phyloP scores from a whole-genome alignment of 2,113 vertebrate species.

The Anarhynchus alexandrinus region DNA sequence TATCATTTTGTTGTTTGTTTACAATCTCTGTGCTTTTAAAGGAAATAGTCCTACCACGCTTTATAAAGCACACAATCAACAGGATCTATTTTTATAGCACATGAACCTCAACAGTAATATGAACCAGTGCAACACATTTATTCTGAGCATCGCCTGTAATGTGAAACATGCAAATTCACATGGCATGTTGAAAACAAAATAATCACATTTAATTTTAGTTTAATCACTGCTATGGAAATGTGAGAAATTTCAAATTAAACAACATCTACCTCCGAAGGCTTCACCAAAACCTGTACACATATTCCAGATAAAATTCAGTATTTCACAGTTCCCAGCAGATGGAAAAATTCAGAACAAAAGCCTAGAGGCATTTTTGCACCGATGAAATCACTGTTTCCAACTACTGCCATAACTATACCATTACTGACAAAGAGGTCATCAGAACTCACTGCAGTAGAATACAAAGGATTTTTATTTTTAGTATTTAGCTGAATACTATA shows the following conservation, averaged over 20 bases:
- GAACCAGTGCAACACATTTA: background rate
- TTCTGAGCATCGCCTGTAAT: conserved; percentile 25
- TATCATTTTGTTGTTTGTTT: background rate
- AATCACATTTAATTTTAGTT: background rate
- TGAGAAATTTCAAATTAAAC: conserved; percentile 3
- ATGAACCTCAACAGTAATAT: conserved; percentile 15
- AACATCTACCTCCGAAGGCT: background rate
- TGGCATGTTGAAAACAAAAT: background rate
- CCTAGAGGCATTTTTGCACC: background rate
- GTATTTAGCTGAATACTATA: background rate
- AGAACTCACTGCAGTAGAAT: background rate
- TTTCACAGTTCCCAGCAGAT: background rate
- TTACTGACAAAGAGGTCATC: background rate
- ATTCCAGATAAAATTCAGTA: background rate
- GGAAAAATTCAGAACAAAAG: background rate
- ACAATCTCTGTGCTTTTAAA: background rate
- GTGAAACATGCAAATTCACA: background rate
- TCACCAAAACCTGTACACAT: background rate
- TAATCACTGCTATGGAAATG: background rate
- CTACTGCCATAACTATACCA: background rate
- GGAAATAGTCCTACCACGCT: background rate
- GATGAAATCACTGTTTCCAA: background rate
- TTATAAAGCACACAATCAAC: background rate
- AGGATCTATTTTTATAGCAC: conserved; percentile 40
- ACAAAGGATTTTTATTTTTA: background rate